phyloP scores from a whole-genome alignment of 1,140 invertebrate genomes.

The Branchinecta lynchi region DNA sequence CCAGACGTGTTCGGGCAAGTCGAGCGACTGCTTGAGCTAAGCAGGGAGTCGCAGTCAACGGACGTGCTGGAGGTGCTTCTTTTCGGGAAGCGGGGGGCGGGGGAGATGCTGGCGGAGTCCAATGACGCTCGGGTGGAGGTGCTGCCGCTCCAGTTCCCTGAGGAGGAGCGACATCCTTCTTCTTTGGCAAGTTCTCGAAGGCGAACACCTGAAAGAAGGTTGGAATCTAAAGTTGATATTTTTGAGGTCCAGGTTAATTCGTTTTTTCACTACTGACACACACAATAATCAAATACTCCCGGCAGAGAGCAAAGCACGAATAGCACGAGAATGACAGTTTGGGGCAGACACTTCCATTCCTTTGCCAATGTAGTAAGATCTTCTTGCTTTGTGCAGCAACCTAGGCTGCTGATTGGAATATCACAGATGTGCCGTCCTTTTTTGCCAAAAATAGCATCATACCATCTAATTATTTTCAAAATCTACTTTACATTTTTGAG shows the following conservation, averaged over 20 bases:
- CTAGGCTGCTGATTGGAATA: no score
- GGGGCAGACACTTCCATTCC: no score
- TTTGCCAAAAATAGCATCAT: no score
- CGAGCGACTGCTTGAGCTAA: constrained; percentile 29
- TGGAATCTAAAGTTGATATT: no score
- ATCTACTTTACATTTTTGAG: no score
- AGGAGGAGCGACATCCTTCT: constrained; percentile 64
- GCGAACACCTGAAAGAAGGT: not conserved
- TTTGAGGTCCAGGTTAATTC: no score
- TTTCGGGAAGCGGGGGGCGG: constrained; percentile 25
- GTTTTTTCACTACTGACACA: no score
- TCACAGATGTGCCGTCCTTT: no score
- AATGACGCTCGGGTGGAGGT: constrained; percentile 59
- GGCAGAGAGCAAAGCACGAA: constrained; percentile 7
- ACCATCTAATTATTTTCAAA: no score
- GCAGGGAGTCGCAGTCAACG: constrained; percentile 19
- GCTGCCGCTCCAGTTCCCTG: constrained; percentile 84
- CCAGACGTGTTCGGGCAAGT: constrained; percentile 21
- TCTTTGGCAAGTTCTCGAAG: constrained; percentile 39
- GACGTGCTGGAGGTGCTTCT: constrained; percentile 14
- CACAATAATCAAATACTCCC: constrained; percentile 12
- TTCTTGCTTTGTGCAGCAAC: no score
- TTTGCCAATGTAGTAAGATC: no score
- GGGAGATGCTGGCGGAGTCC: constrained; percentile 43
- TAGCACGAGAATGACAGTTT: no score